Evolutionary conservation across 30 jellyfish, hydroid and myxozoan genomes (phyloP).

Genomic region (Aurelia aurita): DNA sequence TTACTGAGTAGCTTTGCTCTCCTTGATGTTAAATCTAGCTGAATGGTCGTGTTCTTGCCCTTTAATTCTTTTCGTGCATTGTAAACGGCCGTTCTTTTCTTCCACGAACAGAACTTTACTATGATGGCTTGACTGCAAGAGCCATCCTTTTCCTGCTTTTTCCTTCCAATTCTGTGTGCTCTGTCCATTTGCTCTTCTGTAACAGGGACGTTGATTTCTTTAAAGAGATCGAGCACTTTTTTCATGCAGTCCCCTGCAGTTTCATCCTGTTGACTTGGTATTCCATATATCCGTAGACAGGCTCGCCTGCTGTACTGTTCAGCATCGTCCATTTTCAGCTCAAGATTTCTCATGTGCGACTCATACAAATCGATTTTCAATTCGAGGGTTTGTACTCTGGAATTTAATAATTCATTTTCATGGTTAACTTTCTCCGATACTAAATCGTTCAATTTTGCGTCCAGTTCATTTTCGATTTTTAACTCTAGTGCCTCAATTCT

Average conservation of each 20-base stretch:
- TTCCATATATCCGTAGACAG: constrained; percentile 13
- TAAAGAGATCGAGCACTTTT: constrained; percentile 30
- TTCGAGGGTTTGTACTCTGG: constrained; percentile 29
- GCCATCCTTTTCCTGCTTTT: constrained; percentile 15
- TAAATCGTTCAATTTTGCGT: constrained; percentile 14
- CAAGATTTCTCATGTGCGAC: constrained; percentile 8
- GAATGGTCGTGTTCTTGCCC: constrained; percentile 29
- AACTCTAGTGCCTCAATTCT: constrained; percentile 3
- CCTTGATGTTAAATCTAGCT: constrained; percentile 10
- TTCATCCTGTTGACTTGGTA: constrained; percentile 25
- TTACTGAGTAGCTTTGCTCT: constrained; percentile 23
- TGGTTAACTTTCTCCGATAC: constrained; percentile 1
- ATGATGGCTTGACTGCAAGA: constrained; percentile 31
- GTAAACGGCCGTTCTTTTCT: constrained; percentile 18
- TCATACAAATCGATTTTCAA: constrained; percentile 21
- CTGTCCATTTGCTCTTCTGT: constrained; percentile 30
- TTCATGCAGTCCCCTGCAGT: constrained; percentile 14
- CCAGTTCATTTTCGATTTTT: constrained; percentile 11
- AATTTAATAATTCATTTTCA: constrained; percentile 12
- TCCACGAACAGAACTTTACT: constrained; percentile 19
- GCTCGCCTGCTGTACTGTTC: constrained; percentile 38
- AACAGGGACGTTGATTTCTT: constrained; percentile 24
- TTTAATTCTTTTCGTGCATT: neutral
- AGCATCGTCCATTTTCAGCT: constrained; percentile 26
- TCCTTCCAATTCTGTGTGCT: constrained; percentile 38